Evolutionary conservation across 2,113 vertebrate species (phyloP).

Genomic region (Pseudolaguvia tuberculata): DNA sequence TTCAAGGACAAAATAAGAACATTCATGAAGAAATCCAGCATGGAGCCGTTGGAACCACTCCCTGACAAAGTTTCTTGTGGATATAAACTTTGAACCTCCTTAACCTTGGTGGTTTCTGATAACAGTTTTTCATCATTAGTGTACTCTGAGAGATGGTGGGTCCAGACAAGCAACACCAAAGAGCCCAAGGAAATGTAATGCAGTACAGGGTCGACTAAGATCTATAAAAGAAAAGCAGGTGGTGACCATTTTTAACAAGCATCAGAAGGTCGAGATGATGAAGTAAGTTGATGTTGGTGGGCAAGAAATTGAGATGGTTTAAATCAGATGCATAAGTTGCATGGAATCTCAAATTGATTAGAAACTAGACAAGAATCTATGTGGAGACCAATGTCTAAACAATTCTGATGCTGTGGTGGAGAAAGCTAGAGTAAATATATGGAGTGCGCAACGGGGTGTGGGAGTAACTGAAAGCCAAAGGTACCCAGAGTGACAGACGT

Average conservation of each 20-base stretch:
- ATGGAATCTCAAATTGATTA: too few relatives aligned
- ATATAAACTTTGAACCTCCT: background rate
- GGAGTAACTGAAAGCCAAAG: too few relatives aligned
- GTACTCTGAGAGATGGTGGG: background rate
- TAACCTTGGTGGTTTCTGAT: background rate
- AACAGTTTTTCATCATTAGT: background rate
- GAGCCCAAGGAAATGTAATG: background rate
- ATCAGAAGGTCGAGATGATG: background rate
- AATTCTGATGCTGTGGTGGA: too few relatives aligned
- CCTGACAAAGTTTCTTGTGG: background rate
- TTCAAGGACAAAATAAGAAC: too few relatives aligned
- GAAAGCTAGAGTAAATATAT: too few relatives aligned
- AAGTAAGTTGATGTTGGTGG: background rate
- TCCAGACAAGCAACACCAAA: background rate
- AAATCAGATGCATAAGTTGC: too few relatives aligned
- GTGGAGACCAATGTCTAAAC: too few relatives aligned
- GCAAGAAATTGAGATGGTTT: background rate
- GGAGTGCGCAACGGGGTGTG: too few relatives aligned
- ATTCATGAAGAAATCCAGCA: too few relatives aligned
- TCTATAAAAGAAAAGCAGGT: background rate
- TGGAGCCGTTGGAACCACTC: too few relatives aligned
- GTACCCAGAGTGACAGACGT: too few relatives aligned
- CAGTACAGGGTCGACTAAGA: background rate
- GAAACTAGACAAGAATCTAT: too few relatives aligned
- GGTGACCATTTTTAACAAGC: background rate